These are phyloP conservation scores for Lucilia cuprina DNA, from an alignment of 1,140 invertebrate species.

Conservation along the genomic window DNA sequence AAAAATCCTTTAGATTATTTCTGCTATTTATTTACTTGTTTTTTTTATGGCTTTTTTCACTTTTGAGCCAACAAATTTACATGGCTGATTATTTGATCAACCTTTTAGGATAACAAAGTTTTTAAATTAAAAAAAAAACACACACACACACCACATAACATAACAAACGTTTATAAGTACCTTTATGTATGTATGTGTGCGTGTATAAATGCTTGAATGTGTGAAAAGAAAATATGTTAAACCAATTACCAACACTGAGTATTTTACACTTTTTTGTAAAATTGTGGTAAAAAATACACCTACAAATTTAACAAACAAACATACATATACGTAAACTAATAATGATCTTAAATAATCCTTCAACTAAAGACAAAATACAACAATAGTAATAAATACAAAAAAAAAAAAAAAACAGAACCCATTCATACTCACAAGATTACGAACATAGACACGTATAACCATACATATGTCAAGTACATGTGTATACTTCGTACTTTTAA, in stretches of 20 bases:
- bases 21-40: background rate
- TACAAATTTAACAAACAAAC: background rate
- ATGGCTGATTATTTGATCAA: conserved; percentile 14
- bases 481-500: background rate
- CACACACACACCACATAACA: no score
- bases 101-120: background rate
- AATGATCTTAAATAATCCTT: background rate
- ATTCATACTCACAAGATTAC: background rate
- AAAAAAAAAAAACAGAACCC: background rate
- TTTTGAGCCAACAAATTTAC: background rate
- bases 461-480: background rate
- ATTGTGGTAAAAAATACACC: background rate
- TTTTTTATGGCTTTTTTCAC: background rate
- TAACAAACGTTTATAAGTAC: no score
- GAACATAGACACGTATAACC: background rate
- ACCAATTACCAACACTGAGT: background rate
- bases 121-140: background rate
- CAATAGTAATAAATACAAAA: background rate
- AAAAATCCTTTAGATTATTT: background rate
- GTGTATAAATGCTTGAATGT: background rate
- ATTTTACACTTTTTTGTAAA: background rate
- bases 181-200: no score
- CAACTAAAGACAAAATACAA: background rate
- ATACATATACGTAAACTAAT: background rate
- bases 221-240: background rate